A percentile compares a stretch with the other conserved stretches of the same genome.
Evolutionary conservation across 1,140 invertebrate species (phyloP).

Genomic region (Wasmannia auropunctata): DNA sequence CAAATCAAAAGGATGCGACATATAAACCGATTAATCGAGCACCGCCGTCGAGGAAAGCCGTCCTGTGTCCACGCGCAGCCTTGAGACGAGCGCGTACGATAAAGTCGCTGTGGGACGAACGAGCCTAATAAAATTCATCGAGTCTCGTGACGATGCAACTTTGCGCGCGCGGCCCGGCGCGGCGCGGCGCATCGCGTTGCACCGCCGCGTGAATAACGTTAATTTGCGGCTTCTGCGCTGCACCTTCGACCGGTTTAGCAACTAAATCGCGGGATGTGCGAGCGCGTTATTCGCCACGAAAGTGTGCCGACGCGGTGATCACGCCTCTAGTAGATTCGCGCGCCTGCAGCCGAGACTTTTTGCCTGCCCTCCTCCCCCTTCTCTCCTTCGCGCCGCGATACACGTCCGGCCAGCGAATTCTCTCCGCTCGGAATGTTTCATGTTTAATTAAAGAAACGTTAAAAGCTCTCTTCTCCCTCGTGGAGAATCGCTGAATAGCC

Average conservation of each 20-base stretch:
- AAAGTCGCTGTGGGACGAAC: constrained; percentile 52
- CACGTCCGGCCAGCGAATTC: background rate
- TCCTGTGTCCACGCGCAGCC: constrained; percentile 48
- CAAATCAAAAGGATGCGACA: constrained; percentile 19
- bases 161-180: background rate
- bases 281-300: constrained; percentile 31
- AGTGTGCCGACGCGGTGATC: constrained; percentile 24
- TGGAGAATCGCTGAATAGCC: background rate
- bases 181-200: constrained; percentile 3
- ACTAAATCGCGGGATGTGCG: constrained; percentile 39
- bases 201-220: constrained; percentile 41
- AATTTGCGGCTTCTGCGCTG: constrained; percentile 53
- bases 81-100: constrained; percentile 35
- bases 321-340: constrained; percentile 1
- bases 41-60: background rate
- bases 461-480: too few relatives aligned
- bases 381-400: too few relatives aligned
- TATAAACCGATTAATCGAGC: constrained; percentile 55
- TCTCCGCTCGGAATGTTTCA: background rate
- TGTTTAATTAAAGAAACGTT: constrained; percentile 16
- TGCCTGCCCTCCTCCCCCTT: too few relatives aligned
- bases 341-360: background rate
- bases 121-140: constrained; percentile 57
- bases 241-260: constrained; percentile 52
- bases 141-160: constrained; percentile 54